Evolutionary conservation across 2,888 invertebrate genomes (phyloP).

Genomic region (Apocheima hispidaria): DNA sequence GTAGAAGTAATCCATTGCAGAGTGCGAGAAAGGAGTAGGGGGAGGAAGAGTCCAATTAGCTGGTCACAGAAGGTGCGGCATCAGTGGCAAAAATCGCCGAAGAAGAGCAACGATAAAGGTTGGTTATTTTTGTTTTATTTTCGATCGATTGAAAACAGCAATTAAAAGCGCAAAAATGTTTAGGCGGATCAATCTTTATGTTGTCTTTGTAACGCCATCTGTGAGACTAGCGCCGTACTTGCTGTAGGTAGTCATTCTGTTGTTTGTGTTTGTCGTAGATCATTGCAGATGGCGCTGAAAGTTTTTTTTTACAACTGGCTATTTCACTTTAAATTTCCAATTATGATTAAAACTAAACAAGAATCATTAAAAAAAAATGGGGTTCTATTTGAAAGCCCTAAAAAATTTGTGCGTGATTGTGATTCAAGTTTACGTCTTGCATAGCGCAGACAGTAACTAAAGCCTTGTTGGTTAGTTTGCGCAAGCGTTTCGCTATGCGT

Average conservation of each 20-base stretch:
- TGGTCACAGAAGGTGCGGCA: conserved; percentile 88
- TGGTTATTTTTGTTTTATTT: conserved; percentile 25
- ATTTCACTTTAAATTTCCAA: background rate
- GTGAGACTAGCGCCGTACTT: conserved; percentile 36
- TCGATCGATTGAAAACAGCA: no score
- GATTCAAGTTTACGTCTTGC: background rate
- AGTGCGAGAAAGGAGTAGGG: conserved; percentile 82
- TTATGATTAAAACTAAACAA: background rate
- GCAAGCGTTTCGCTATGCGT: conserved; percentile 53
- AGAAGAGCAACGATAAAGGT: conserved; percentile 70
- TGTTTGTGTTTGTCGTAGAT: conserved; percentile 38
- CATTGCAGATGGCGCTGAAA: conserved; percentile 49
- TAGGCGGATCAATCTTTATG: background rate
- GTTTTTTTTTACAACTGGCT: background rate
- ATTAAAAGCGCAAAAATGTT: no score
- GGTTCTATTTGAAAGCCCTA: no score
- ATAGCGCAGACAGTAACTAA: conserved; percentile 14
- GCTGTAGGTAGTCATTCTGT: background rate
- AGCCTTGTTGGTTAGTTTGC: conserved; percentile 47
- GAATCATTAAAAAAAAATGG: no score
- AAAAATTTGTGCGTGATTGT: background rate
- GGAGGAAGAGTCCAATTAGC: conserved; percentile 83
- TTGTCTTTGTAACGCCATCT: conserved; percentile 64
- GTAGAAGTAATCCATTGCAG: conserved; percentile 74
- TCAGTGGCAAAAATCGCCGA: conserved; percentile 87